A percentile compares a stretch with the other conserved stretches of the same genome.
Evolutionary conservation across 2,797 vertebrate genomes (phyloP).

Genomic region (Centroberyx gerrardi): DNA sequence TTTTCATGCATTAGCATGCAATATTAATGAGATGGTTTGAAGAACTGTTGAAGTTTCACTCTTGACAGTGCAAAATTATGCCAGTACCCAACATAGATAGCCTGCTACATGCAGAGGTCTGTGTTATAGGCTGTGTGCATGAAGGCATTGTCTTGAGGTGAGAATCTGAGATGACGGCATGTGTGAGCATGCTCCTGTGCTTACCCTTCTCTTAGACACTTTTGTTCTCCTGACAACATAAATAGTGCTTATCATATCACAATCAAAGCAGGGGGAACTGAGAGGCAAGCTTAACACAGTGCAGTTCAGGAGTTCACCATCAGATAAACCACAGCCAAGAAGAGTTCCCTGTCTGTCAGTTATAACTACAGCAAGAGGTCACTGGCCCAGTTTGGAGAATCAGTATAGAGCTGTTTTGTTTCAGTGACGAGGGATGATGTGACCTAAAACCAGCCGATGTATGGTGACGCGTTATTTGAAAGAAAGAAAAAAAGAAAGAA

Average conservation of each 20-base stretch:
- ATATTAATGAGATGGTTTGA: slow-evolving; percentile 62
- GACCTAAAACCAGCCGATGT: neutral
- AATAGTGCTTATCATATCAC: slow-evolving; percentile 69
- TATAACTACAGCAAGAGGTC: slow-evolving; percentile 13
- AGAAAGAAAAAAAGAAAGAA: neutral
- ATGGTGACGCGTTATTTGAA: too few species aligned
- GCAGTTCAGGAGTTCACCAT: slow-evolving; percentile 68
- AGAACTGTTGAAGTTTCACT: slow-evolving; percentile 58
- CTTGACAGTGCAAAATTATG: slow-evolving; percentile 47
- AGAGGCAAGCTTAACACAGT: slow-evolving; percentile 41
- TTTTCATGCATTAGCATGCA: slow-evolving; percentile 70
- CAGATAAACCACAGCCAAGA: slow-evolving; percentile 44
- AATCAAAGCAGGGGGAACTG: slow-evolving; percentile 62
- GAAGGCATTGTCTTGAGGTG: slow-evolving; percentile 42
- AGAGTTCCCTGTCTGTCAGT: slow-evolving; percentile 17
- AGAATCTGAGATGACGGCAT: slow-evolving; percentile 59
- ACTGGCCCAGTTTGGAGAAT: slow-evolving; percentile 6
- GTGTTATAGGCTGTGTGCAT: neutral
- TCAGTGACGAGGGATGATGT: neutral
- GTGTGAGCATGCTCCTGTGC: slow-evolving; percentile 62
- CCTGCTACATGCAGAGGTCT: slow-evolving; percentile 18
- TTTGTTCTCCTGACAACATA: slow-evolving; percentile 67
- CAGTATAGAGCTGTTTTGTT: neutral
- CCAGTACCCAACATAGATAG: neutral
- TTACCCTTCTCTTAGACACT: slow-evolving; percentile 49